These are phyloP conservation scores for Peromyscus aztecus DNA, from an alignment of 2,797 vertebrate species.

Conservation along the genomic window DNA sequence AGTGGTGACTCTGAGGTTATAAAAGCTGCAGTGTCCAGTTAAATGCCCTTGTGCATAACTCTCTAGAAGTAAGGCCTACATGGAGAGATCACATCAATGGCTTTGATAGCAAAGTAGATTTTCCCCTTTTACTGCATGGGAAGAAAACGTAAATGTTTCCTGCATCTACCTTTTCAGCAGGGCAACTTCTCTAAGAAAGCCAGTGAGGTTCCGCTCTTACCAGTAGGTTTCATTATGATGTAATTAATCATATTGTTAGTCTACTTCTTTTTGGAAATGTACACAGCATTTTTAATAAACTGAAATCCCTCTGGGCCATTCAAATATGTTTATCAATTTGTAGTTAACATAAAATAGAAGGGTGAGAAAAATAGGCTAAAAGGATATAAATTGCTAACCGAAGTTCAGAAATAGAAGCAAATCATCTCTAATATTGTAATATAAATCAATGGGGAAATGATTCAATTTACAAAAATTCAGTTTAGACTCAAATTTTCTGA, in stretches of 20 bases:
- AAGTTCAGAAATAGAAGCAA: slow-evolving; percentile 61
- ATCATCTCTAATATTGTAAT: slow-evolving; percentile 26
- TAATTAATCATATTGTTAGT: slow-evolving; percentile 40
- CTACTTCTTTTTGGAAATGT: slow-evolving; percentile 1
- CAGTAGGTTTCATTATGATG: slow-evolving; percentile 16
- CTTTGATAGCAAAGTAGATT: slow-evolving; percentile 49
- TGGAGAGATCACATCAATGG: slow-evolving; percentile 54
- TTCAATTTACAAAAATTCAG: slow-evolving; percentile 49
- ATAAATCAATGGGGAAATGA: slow-evolving; percentile 50
- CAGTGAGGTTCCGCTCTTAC: neutral
- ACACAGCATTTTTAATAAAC: slow-evolving; percentile 14
- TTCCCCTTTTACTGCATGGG: slow-evolving; percentile 2
- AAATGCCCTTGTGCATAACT: slow-evolving; percentile 86
- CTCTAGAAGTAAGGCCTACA: slow-evolving; percentile 73
- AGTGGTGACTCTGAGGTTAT: slow-evolving; percentile 85
- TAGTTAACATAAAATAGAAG: slow-evolving; percentile 39
- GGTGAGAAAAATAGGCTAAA: slow-evolving; percentile 1
- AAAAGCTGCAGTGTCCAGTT: slow-evolving; percentile 83
- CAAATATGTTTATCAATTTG: slow-evolving; percentile 50
- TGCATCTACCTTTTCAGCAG: neutral
- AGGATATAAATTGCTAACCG: neutral
- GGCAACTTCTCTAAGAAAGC: slow-evolving; percentile 8
- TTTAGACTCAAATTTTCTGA: slow-evolving; percentile 64
- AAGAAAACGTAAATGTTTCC: neutral
- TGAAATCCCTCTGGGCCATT: neutral